These are phyloP conservation scores for Noctilio leporinus DNA, from an alignment of 2,113 vertebrate genomes.

Conservation along the genomic window DNA sequence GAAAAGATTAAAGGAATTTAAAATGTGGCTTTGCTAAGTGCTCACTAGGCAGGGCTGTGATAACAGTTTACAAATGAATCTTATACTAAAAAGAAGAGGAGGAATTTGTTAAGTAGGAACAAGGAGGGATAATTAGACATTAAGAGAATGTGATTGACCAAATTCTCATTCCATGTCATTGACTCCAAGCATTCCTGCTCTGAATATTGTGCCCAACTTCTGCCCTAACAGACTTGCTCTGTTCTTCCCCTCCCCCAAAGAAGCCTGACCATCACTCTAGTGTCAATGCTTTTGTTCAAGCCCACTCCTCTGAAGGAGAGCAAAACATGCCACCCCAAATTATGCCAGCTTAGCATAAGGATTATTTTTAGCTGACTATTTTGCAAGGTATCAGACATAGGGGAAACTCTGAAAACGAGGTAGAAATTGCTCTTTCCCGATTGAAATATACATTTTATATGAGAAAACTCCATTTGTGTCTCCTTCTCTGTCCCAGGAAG, in stretches of 20 bases:
- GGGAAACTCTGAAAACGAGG: background rate
- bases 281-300: background rate
- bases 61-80: slow-evolving; percentile 40
- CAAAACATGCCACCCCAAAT: background rate
- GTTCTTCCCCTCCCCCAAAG: background rate
- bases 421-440: background rate
- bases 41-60: slow-evolving; percentile 25
- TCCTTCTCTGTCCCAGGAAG: background rate
- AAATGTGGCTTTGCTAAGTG: slow-evolving; percentile 42
- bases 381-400: background rate
- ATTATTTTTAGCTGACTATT: background rate
- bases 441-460: background rate
- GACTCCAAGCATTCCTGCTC: background rate
- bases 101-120: slow-evolving; percentile 35
- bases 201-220: background rate
- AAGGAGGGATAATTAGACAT: slow-evolving; percentile 39
- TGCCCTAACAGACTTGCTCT: background rate
- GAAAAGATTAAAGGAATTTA: slow-evolving; percentile 54
- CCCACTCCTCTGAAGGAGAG: background rate
- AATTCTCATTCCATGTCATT: slow-evolving; percentile 29
- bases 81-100: slow-evolving; percentile 14
- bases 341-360: background rate
- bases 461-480: background rate
- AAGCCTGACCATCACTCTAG: background rate
- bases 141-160: slow-evolving; percentile 35